Conservation (phyloP, 1,140 invertebrate species). For the Drosophila grimshawi region DNA sequence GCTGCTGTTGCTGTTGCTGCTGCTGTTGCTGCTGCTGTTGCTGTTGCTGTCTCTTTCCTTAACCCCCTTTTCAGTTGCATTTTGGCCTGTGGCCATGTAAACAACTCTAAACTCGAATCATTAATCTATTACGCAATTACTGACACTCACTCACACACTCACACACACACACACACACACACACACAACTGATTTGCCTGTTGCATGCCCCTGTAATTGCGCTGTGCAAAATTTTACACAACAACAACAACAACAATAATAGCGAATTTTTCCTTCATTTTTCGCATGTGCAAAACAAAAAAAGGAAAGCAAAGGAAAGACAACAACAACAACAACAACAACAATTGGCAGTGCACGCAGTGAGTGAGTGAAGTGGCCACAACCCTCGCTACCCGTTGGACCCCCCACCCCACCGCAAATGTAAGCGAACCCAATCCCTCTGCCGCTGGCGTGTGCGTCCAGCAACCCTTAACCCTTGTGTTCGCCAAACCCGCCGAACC, state of each 20-base stretch:
- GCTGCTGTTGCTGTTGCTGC: too few relatives aligned
- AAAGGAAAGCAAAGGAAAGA: slow-evolving; percentile 1
- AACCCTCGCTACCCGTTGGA: not conserved
- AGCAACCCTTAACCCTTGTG: slow-evolving; percentile 34
- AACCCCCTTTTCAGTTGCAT: slow-evolving; percentile 43
- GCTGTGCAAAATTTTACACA: slow-evolving; percentile 22
- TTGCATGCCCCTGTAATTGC: slow-evolving; percentile 40
- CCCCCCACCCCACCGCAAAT: not conserved
- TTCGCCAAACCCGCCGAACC: not conserved
- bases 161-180: slow-evolving; percentile 48
- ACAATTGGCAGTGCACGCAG: slow-evolving; percentile 32
- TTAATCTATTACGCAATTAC: slow-evolving; percentile 82
- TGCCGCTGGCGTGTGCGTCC: not conserved
- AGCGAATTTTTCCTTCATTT: slow-evolving; percentile 40
- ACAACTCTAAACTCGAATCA: slow-evolving; percentile 67
- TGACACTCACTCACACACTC: slow-evolving; percentile 47
- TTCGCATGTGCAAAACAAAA: slow-evolving; percentile 40
- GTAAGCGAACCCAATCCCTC: not conserved
- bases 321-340: slow-evolving; percentile 21
- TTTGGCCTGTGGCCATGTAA: slow-evolving; percentile 64
- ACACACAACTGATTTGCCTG: slow-evolving; percentile 61
- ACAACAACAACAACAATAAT: slow-evolving; percentile 39
- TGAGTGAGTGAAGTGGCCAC: not conserved
- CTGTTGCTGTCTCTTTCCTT: not conserved
- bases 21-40: too few relatives aligned